Conservation (phyloP, 2,113 vertebrate species). For the Vombatus ursinus region DNA sequence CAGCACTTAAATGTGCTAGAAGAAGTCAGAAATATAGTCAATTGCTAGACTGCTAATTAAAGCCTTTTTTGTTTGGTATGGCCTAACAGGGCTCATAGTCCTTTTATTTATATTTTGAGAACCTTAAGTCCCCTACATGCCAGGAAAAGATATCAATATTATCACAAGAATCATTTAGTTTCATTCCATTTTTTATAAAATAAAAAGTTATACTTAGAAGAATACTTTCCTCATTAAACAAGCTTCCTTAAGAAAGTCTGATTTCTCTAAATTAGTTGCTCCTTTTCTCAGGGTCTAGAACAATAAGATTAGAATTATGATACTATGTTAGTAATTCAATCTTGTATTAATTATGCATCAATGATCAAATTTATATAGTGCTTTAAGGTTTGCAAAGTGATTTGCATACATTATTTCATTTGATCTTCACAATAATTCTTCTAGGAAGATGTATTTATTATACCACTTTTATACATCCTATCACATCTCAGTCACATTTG, state of each 20-base stretch:
- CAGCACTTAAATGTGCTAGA: not conserved
- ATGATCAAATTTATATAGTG: not conserved
- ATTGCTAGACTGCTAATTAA: not conserved
- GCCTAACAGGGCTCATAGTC: not conserved
- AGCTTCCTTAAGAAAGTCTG: constrained; percentile 40
- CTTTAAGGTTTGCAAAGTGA: not conserved
- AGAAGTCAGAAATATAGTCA: not conserved
- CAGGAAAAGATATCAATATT: not conserved
- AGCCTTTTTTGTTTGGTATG: not conserved
- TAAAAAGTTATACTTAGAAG: not conserved
- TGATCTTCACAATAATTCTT: not conserved
- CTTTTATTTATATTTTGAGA: not conserved
- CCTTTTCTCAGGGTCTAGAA: constrained; percentile 19
- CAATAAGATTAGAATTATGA: not conserved
- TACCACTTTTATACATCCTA: not conserved
- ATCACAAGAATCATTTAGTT: not conserved
- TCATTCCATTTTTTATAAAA: not conserved
- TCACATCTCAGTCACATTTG: not conserved
- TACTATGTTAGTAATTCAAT: not conserved
- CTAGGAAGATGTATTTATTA: not conserved
- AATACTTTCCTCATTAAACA: constrained; percentile 9
- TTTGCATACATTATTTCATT: not conserved
- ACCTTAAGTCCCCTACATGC: not conserved
- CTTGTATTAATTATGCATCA: not conserved
- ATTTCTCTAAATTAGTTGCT: constrained; percentile 34